A percentile compares a stretch with the other conserved stretches of the same genome.
These are phyloP conservation scores for Elegia similella DNA, from an alignment of 2,888 invertebrate species.

Conservation along the genomic window DNA sequence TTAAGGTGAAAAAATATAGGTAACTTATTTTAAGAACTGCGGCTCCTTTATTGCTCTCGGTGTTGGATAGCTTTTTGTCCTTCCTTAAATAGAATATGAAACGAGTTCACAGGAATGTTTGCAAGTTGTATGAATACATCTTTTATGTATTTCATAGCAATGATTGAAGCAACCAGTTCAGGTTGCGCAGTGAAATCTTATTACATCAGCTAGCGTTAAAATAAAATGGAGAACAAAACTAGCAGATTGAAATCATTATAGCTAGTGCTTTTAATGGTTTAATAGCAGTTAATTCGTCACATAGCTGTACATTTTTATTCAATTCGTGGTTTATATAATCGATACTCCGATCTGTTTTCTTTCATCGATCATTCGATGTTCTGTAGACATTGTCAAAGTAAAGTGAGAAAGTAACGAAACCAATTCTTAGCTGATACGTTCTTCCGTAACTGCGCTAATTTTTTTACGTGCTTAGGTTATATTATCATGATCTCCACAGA, in stretches of 20 bases:
- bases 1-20: not conserved
- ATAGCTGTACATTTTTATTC: not conserved
- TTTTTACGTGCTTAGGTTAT: not conserved
- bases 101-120: slow-evolving; percentile 2
- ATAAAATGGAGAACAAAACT: not conserved
- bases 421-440: slow-evolving; percentile 38
- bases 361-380: not conserved
- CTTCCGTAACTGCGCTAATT: slow-evolving; percentile 28
- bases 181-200: not conserved
- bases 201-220: not conserved
- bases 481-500: not conserved
- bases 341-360: not conserved
- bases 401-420: slow-evolving; percentile 41
- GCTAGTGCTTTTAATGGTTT: not conserved
- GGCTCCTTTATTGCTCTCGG: slow-evolving; percentile 13
- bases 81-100: not conserved
- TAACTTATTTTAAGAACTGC: slow-evolving; percentile 1
- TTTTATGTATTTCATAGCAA: slow-evolving; percentile 4
- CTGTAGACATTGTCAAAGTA: slow-evolving; percentile 17
- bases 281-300: not conserved
- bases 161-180: not conserved
- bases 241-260: not conserved
- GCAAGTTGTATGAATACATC: slow-evolving; percentile 1
- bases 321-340: not conserved
- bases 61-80: slow-evolving; percentile 19